phyloP scores from a whole-genome alignment of 2,113 vertebrate genomes.

The Oryzias woworae region DNA sequence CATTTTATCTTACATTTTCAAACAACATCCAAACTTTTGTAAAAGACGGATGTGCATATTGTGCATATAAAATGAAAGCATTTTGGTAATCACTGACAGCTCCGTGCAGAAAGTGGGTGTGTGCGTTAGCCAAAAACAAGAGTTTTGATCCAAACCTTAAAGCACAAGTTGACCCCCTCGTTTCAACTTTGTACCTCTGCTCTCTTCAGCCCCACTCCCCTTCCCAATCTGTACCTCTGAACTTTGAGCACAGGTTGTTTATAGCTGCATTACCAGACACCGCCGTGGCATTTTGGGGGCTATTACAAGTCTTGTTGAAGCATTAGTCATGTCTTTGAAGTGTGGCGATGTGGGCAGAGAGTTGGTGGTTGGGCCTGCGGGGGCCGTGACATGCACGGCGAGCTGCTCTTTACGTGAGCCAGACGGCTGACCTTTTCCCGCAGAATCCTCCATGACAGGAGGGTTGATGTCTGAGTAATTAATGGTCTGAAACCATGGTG shows the following conservation, averaged over 20 bases:
- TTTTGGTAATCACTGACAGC: no score
- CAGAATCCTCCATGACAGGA: constrained; percentile 31
- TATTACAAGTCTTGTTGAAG: constrained; percentile 44
- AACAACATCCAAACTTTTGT: no score
- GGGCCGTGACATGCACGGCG: constrained; percentile 58
- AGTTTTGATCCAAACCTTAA: background rate
- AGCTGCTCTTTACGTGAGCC: constrained; percentile 49
- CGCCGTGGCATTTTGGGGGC: constrained; percentile 55
- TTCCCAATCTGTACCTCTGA: constrained; percentile 9
- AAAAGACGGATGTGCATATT: no score
- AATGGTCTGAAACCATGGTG: constrained; percentile 41
- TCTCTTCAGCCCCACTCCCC: background rate
- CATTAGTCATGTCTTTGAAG: constrained; percentile 60
- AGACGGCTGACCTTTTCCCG: constrained; percentile 71
- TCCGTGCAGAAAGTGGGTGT: no score
- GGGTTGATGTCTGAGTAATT: constrained; percentile 64
- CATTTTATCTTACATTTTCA: no score
- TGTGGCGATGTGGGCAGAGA: constrained; percentile 48
- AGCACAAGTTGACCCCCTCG: background rate
- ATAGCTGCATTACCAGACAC: constrained; percentile 29
- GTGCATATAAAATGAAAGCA: no score
- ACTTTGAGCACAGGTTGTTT: constrained; percentile 23
- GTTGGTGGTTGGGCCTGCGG: constrained; percentile 12
- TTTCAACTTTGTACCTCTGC: background rate
- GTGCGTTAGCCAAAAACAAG: background rate